These are phyloP conservation scores for Stenchaetothrips biformis DNA, from an alignment of 2,888 invertebrate genomes.

Conservation along the genomic window DNA sequence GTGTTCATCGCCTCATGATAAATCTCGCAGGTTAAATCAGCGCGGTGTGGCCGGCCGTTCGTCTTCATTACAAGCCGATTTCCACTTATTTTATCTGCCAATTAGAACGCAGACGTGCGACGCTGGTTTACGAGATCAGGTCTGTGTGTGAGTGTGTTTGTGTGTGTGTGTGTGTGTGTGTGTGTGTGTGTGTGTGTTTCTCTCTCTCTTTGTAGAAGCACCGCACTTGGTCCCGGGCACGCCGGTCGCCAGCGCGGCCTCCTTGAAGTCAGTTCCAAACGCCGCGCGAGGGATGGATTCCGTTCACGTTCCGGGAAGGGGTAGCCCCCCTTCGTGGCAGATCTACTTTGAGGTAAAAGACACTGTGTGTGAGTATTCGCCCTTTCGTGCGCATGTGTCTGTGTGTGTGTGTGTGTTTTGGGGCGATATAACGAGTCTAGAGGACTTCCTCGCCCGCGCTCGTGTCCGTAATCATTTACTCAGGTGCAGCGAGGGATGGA, in stretches of 20 bases:
- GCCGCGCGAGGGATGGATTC: too few relatives aligned
- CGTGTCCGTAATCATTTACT: too few relatives aligned
- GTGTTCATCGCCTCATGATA: too few relatives aligned
- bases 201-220: neutral
- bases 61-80: conserved; percentile 17
- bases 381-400: neutral
- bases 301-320: too few relatives aligned
- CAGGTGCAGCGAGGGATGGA: too few relatives aligned
- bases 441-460: neutral
- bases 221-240: neutral
- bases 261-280: too few relatives aligned
- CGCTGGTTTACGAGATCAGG: too few relatives aligned
- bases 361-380: too few relatives aligned
- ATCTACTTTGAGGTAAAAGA: too few relatives aligned
- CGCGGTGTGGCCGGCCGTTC: neutral
- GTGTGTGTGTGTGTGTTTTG: neutral
- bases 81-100: neutral
- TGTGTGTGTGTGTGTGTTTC: neutral
- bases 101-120: neutral
- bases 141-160: neutral
- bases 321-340: too few relatives aligned
- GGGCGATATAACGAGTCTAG: neutral
- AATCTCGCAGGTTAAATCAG: too few relatives aligned
- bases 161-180: neutral
- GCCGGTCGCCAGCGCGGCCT: too few relatives aligned